These are phyloP conservation scores for Cebus imitator DNA, from an alignment of 2,113 vertebrate species.

Conservation along the genomic window DNA sequence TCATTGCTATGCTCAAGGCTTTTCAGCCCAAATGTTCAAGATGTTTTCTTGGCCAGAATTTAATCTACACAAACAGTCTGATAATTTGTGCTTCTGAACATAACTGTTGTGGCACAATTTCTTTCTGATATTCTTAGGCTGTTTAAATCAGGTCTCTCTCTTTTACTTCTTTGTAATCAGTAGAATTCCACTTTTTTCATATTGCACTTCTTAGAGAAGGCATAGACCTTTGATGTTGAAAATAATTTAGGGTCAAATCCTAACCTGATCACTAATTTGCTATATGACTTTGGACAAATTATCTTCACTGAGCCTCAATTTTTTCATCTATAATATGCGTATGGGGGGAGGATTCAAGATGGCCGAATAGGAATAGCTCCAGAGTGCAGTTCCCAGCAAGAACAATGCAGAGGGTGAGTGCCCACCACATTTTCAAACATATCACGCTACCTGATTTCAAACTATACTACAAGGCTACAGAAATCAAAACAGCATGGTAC, in stretches of 20 bases:
- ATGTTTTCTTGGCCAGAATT: not conserved
- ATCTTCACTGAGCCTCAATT: not conserved
- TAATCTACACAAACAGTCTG: not conserved
- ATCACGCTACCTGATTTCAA: too few species aligned
- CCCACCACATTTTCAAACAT: too few species aligned
- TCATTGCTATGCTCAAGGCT: not conserved
- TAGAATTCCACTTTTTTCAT: not conserved
- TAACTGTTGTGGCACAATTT: not conserved
- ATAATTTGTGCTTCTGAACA: not conserved
- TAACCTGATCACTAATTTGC: not conserved
- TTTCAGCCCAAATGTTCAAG: not conserved
- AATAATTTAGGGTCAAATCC: not conserved
- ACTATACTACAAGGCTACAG: too few species aligned
- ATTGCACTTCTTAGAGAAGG: not conserved
- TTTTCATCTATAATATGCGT: not conserved
- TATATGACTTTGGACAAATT: not conserved
- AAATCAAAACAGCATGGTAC: too few species aligned
- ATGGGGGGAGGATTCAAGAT: not conserved
- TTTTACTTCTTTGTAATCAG: not conserved
- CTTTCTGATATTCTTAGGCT: not conserved
- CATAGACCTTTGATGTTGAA: not conserved
- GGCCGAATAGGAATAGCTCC: too few species aligned
- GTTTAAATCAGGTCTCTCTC: not conserved
- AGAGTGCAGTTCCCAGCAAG: too few species aligned
- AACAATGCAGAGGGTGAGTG: too few species aligned